Evolutionary conservation across 2,113 vertebrate species (phyloP), one percentile per base, ranked within the genome.

Genomic region (Chlorodrepanis virens): DNA sequence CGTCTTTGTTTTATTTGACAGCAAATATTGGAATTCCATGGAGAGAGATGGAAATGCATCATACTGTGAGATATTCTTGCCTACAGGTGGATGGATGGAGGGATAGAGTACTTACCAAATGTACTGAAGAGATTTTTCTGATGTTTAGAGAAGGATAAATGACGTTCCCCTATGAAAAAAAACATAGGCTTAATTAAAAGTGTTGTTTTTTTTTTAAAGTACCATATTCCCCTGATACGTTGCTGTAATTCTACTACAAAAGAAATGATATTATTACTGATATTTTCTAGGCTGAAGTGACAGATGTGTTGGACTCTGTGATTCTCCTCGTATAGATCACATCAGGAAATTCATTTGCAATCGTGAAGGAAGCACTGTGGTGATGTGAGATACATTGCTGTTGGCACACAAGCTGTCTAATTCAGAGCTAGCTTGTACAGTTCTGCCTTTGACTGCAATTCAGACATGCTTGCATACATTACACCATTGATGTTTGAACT

Each of bases 391-490:
- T 59, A 37, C 68, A 59, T 67, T 94, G 93, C 56, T 93, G 15
- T 52, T 93, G 72, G 94, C 56, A 81, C 59, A 72, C 75, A 87
- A 82, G 52, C 86, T 92, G 86, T 88, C 80, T 70, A 35, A 44
- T 83, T 91, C 49, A 72, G 79, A 94, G 37, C 23, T 88, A 31
- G 31, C 8, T 80, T 63, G 35, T 37, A 40, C 14, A 37, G 52
- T 53, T 95, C 85, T 93, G 39, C 44, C 61, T 91, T 89, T 75
- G 81, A 91, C 87, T 91, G 89, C 24, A 81, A 56, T 78, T 89
- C 86, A 78, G 29, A 49, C 68, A 63, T 63, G 89, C 64, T 76
- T 77, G 50, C 78, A 54, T 77, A 70, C 20, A 9, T 83, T 83
- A 11, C 52, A 74, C 35, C 0, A 1, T 25, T 67, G 56, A 74